Base-by-base conservation (phyloP, 2,797 vertebrate species). In the Hippoglossus hippoglossus region DNA sequence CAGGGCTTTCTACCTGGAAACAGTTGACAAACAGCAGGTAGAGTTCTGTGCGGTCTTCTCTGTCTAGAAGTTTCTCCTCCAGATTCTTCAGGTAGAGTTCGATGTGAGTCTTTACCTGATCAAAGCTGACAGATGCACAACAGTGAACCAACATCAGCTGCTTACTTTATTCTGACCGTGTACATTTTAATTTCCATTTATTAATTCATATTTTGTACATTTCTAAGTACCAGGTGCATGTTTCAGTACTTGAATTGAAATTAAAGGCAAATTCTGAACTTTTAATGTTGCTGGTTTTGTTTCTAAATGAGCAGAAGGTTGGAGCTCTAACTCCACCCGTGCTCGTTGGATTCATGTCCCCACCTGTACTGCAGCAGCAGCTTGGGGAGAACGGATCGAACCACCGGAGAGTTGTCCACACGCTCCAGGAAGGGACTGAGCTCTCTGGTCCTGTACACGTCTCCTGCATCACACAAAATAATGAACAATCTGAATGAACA, bases 281-380 rank as follows among this genome's bases (percentile, higher is more conserved):
- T 34, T 34, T 11, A 10, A 34, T 34, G 31, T 11, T 34, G 31
- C 1, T 34, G 36, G 36, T 39, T 12, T 12, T 39, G 36, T 39
- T 39, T 39, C 36, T 39, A 13, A 39, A 13, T 13, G 36, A 13
- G 36, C 31, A 31, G 36, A 39, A 11, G 36, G 41, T 44, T 44
- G 15, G 41, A 13, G 36, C 36, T 12, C 12, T 39, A 13, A 12
- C 36, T 39, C 36, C 31, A 34, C 31, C 31, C 31, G 10, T 10
- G 28, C 31, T 34, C 9, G 31, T 34, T 34, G 7, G 31, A 34
- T 34, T 10, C 31, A 9, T 2, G 11, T 16, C 39, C 63, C 75
- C 89, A 95, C 94, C 93, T 94, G 90, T 94, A 72, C 44, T 94
- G 94, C 76, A 95, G 89, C 75, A 95, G 88, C 13, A 95, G 92